Conservation (phyloP, 1,140 invertebrate species). For the Drosophila jambulina region DNA sequence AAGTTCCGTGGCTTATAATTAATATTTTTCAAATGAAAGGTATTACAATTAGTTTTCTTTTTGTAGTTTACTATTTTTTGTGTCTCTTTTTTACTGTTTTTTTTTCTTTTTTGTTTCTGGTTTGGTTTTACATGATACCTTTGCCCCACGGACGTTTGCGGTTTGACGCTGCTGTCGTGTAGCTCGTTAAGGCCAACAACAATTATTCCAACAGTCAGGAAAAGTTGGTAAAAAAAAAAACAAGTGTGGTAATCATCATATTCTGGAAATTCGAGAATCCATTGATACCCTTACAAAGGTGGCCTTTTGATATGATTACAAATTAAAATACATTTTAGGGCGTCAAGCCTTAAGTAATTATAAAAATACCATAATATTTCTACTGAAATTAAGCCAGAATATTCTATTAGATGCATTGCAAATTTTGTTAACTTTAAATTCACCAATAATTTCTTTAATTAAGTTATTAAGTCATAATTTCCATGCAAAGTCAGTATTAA, state of each 20-base stretch:
- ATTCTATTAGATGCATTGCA: too few species aligned
- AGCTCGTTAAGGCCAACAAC: conserved; percentile 58
- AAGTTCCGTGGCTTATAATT: conserved; percentile 65
- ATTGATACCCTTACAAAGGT: conserved; percentile 3
- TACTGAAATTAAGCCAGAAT: background rate
- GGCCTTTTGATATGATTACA: background rate
- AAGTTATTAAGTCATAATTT: background rate
- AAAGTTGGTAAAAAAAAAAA: conserved; percentile 31
- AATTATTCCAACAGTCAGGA: conserved; percentile 17
- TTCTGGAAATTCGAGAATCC: background rate
- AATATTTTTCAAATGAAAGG: conserved; percentile 78
- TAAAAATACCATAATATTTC: background rate
- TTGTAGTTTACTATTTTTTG: conserved; percentile 11
- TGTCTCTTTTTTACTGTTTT: background rate
- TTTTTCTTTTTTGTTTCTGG: conserved; percentile 18
- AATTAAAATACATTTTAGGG: background rate
- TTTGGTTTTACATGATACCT: conserved; percentile 17
- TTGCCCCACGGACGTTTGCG: conserved; percentile 50
- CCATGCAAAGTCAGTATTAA: background rate
- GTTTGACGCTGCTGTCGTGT: conserved; percentile 73
- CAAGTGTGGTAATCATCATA: conserved; percentile 32
- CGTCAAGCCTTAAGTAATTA: background rate
- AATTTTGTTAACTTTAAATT: background rate
- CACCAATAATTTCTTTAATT: background rate
- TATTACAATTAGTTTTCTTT: conserved; percentile 65